Base-by-base conservation (phyloP, 1,140 invertebrate genomes). In the Lordiphosa stackelbergi region DNA sequence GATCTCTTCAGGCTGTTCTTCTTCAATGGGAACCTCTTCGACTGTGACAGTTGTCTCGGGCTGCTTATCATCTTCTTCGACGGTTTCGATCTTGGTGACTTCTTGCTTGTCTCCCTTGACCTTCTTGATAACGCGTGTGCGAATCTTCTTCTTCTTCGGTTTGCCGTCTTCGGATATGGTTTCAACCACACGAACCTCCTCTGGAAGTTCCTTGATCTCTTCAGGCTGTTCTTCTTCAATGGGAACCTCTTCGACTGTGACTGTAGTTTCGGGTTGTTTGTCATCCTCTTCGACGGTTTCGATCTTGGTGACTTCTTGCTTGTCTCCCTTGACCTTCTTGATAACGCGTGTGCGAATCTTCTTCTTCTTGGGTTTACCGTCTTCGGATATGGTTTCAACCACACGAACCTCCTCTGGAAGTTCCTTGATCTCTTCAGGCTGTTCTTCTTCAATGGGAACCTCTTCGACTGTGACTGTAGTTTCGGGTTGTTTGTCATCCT, bases 281-380 rank as follows among this genome's bases (percentile, higher is more conserved):
- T 41, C 38, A 41, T 41, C 38, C 7, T 41, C 38, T 19, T 41
- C 38, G 3, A 41, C 38, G 9, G 38, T 41, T 16, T 41, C 38
- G 7, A 41, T 41, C 38, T 19, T 41, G 8, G 38, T 41, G 7
- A 41, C 11, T 41, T 41, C 38, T 41, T 41, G 38, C 6, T 41
- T 41, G 38, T 41, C 38, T 2, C 38, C 38, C 7, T 41, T 41
- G 11, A 41, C 11, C 38, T 41, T 41, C 13, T 41, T 41, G n/a
- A 41, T 41, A 13, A 41, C 38, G 6, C 38, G 38, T 41, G 38
- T 41, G 13, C 38, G 38, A 6, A 41, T 41, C 38, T 41, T 41
- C 38, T 41, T 41, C 11, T 41, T 41, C 13, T 41, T 41, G 1
- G 38, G 38, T 8, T 41, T 41, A 13, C 38, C 38, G 7, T 41